Percentiles rank a stretch among this genome's conserved stretches.
These are phyloP conservation scores for Athalia rosae DNA, from an alignment of 2,888 invertebrate species.

Conservation along the genomic window DNA sequence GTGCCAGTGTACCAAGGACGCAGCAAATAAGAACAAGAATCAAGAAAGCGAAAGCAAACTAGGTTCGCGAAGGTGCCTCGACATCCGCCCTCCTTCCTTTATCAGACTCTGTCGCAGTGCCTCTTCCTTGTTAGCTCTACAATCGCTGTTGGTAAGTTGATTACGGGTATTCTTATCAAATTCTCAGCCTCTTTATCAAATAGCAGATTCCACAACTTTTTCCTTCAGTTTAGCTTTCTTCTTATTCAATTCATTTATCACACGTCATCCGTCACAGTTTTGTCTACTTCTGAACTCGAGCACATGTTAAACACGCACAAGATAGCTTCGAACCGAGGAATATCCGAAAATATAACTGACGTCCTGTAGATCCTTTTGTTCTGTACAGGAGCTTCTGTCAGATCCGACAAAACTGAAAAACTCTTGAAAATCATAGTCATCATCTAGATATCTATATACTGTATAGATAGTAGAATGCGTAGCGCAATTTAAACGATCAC, in stretches of 20 bases:
- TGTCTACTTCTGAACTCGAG: too few relatives aligned
- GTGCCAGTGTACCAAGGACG: slow-evolving; percentile 41
- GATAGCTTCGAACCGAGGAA: too few relatives aligned
- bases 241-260: not conserved
- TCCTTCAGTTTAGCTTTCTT: not conserved
- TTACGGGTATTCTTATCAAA: not conserved
- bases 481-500: not conserved
- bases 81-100: slow-evolving; percentile 51
- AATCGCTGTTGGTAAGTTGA: slow-evolving; percentile 41
- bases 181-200: not conserved
- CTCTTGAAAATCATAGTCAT: not conserved
- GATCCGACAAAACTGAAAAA: not conserved
- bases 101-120: slow-evolving; percentile 40
- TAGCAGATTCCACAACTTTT: slow-evolving; percentile 1
- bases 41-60: slow-evolving; percentile 44
- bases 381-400: too few relatives aligned
- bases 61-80: slow-evolving; percentile 52
- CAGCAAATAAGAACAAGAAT: slow-evolving; percentile 27
- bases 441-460: too few relatives aligned
- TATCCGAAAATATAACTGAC: too few relatives aligned
- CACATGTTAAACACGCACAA: too few relatives aligned
- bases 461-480: not conserved
- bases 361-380: too few relatives aligned
- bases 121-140: slow-evolving; percentile 25
- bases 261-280: too few relatives aligned